A percentile compares a stretch with the other conserved stretches of the same genome.
Evolutionary conservation across 2,888 invertebrate genomes (phyloP).

Genomic region (Erebia epiphron): DNA sequence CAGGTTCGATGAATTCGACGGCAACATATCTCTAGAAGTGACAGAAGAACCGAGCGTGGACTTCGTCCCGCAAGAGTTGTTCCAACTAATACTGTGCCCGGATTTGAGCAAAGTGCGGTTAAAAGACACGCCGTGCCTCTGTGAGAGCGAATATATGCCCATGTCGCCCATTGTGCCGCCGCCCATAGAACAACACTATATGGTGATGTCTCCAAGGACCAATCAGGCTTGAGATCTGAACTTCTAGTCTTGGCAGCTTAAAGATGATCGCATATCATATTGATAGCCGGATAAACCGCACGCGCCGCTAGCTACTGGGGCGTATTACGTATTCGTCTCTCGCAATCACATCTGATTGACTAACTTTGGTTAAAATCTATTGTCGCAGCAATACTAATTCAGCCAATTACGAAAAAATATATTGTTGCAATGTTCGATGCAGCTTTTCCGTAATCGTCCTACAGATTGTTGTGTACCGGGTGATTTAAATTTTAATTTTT

Average conservation of each 20-base stretch:
- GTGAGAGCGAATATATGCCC: conserved; percentile 69
- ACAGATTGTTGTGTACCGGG: too few species aligned
- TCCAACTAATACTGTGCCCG: conserved; percentile 65
- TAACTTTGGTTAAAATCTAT: too few species aligned
- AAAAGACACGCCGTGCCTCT: conserved; percentile 44
- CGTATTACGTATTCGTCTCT: too few species aligned
- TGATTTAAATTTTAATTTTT: too few species aligned
- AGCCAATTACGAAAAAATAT: too few species aligned
- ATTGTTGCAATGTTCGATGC: too few species aligned
- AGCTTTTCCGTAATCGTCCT: too few species aligned
- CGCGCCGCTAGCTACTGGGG: neutral
- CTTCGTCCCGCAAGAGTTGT: conserved; percentile 59
- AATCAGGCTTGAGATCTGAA: conserved; percentile 61
- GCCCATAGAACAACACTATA: conserved; percentile 68
- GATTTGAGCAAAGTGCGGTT: conserved; percentile 54
- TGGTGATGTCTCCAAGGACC: conserved; percentile 71
- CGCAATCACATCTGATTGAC: too few species aligned
- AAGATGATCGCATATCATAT: neutral
- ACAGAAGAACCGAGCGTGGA: conserved; percentile 55
- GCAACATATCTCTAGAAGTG: conserved; percentile 63
- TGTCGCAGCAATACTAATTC: too few species aligned
- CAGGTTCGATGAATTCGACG: conserved; percentile 50
- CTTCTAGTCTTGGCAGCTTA: conserved; percentile 36
- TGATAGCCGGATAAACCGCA: neutral
- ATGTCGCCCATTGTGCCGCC: conserved; percentile 73